Evolutionary conservation across 2,113 vertebrate species (phyloP), one percentile per base, ranked within the genome.

Genomic region (Ondatra zibethicus): DNA sequence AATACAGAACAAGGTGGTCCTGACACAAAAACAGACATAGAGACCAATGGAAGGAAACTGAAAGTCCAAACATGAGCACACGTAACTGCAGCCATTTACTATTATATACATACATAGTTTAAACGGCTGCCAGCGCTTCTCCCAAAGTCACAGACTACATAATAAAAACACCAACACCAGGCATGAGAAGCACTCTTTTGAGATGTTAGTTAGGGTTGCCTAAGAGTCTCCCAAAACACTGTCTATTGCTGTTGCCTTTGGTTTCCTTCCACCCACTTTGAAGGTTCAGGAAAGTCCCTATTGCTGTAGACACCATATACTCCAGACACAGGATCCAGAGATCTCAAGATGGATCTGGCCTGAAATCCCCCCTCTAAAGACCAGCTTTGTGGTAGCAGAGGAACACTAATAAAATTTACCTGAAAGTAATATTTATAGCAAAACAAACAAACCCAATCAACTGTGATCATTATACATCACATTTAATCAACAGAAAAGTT

Each of bases 381-480:
- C 21, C 12, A 81, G 78, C 19, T 81, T 81, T 31, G 17, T 81
- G 55, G n/a, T 39, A 61, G 36, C 55, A 82, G 36, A 82, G 36
- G 23, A 23, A 82, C 80, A 61, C 23, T 61, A 95, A 96, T 80
- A 93, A 96, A 94, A 96, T 50, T 33, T 95, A 96, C 88, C 93
- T 63, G 45, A 96, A 84, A 94, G 91, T 87, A 91, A 27, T 0
- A 80, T 89, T 85, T 50, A 29, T 97, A 89, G 21, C 88, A 97
- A 92, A 5, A 86, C 27, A 96, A 5, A 85, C 27, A 96, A 65
- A 61, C 4, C 58, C 66, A 73, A 95, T 94, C 97, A 94, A 94
- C 96, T 98, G 95, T 92, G 78, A 95, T 75, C 39, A 97, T 50
- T 68, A 78, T 11, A 72, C 1, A 36, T 78, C 95, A 84, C 66